Evolutionary conservation across 2,888 invertebrate species (phyloP).

Genomic region (Papilio protenor): DNA sequence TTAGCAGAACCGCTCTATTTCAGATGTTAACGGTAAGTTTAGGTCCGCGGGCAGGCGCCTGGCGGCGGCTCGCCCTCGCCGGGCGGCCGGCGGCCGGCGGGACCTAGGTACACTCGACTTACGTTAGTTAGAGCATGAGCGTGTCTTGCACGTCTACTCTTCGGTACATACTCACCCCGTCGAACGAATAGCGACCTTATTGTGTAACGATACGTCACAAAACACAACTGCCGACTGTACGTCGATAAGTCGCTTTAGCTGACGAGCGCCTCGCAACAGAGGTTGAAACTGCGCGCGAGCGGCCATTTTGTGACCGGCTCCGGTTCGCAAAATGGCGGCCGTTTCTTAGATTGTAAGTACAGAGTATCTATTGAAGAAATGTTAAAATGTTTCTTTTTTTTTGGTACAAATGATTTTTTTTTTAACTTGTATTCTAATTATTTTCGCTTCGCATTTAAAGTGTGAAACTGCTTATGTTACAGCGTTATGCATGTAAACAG

Average conservation of each 20-base stretch:
- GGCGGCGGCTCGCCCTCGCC: constrained; percentile 1
- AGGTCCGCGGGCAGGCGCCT: constrained; percentile 66
- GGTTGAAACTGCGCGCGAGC: constrained; percentile 57
- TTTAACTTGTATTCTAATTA: constrained; percentile 57
- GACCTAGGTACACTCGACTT: constrained; percentile 52
- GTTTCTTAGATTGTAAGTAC: constrained; percentile 75
- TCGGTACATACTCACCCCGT: constrained; percentile 54
- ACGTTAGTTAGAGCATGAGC: constrained; percentile 53
- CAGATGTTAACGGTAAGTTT: constrained; percentile 84
- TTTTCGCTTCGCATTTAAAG: constrained; percentile 82
- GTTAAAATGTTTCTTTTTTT: constrained; percentile 62
- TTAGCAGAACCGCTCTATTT: constrained; percentile 80
- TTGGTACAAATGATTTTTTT: constrained; percentile 72
- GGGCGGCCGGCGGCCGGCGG: constrained; percentile 58
- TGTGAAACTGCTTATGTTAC: constrained; percentile 82
- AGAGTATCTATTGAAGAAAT: constrained; percentile 71
- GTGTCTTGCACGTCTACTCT: constrained; percentile 56
- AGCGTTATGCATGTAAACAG: constrained; percentile 81
- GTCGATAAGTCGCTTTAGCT: constrained; percentile 48
- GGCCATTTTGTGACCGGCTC: constrained; percentile 70
- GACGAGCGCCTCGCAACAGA: constrained; percentile 63
- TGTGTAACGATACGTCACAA: constrained; percentile 45
- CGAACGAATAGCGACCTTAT: constrained; percentile 45
- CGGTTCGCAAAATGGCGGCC: constrained; percentile 72
- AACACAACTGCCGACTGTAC: constrained; percentile 44